A percentile compares a stretch with the other conserved stretches of the same genome.
Evolutionary conservation across 2,888 invertebrate genomes (phyloP).

Genomic region (Trissonchulus latispiculum): DNA sequence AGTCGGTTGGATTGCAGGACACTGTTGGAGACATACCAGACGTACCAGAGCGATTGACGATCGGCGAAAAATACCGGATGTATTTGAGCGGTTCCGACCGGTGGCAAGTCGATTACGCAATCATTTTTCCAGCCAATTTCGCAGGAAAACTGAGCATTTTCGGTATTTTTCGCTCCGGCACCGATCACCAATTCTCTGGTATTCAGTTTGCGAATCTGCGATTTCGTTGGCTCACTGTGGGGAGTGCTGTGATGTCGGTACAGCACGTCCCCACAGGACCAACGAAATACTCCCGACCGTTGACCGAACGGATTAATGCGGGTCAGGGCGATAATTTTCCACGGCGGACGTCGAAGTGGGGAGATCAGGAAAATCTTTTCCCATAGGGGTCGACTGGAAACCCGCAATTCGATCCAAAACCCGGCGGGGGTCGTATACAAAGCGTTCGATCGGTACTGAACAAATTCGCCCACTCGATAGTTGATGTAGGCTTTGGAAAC

Average conservation of each 20-base stretch:
- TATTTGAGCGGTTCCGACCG: too few species aligned
- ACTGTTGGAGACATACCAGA: constrained; percentile 1
- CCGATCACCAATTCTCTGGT: neutral
- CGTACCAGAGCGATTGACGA: neutral
- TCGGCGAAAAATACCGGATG: constrained; percentile 16
- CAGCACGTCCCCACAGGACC: neutral
- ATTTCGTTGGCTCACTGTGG: neutral
- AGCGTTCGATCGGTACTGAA: constrained; percentile 1
- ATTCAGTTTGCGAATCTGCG: constrained; percentile 8
- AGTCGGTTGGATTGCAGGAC: neutral
- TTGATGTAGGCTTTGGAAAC: neutral
- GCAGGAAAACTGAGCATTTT: neutral
- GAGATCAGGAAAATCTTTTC: neutral
- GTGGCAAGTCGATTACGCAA: neutral
- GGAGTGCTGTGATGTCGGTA: constrained; percentile 5
- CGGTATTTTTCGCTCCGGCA: neutral
- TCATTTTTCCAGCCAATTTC: neutral
- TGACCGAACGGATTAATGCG: neutral
- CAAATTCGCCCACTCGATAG: neutral
- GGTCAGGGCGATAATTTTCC: neutral
- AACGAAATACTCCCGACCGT: constrained; percentile 13
- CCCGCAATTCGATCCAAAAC: constrained; percentile 17
- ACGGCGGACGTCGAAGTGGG: neutral
- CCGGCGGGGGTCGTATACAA: neutral
- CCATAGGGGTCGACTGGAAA: constrained; percentile 10